Conservation (phyloP, 30 jellyfish, hydroid and myxozoan genomes). For the Morbakka virulenta region DNA sequence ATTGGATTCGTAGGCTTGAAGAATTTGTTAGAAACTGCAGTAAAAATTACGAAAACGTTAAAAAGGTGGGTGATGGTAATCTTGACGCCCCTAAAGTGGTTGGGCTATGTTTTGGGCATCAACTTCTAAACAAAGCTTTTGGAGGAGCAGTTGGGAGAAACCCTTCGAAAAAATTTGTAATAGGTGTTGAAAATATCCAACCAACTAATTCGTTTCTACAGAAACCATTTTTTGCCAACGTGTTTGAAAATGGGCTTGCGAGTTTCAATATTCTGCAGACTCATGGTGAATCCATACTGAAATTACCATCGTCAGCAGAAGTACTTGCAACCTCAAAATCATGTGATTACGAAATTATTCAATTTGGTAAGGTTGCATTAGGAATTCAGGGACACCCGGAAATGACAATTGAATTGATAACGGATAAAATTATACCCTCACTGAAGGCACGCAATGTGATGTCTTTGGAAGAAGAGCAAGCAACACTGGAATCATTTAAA, state of each 20-base stretch:
- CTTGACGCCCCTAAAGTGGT: slow-evolving; percentile 36
- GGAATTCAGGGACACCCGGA: slow-evolving; percentile 86
- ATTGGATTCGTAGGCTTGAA: slow-evolving; percentile 70
- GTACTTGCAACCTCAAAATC: slow-evolving; percentile 47
- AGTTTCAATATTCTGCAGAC: slow-evolving; percentile 23
- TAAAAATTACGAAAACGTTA: too few species aligned
- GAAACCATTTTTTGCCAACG: not conserved
- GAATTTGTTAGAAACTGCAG: slow-evolving; percentile 35
- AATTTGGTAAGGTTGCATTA: slow-evolving; percentile 43
- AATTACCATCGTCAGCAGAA: slow-evolving; percentile 40
- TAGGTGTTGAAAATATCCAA: slow-evolving; percentile 42
- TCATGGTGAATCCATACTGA: slow-evolving; percentile 71
- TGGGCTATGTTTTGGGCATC: slow-evolving; percentile 95
- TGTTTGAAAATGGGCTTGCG: not conserved
- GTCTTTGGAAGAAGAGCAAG: slow-evolving; percentile 24
- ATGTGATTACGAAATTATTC: slow-evolving; percentile 61
- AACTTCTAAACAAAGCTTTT: slow-evolving; percentile 76
- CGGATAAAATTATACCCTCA: slow-evolving; percentile 34
- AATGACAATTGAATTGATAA: slow-evolving; percentile 35
- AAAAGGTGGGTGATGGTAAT: not conserved
- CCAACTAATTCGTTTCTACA: slow-evolving; percentile 3
- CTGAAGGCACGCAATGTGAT: slow-evolving; percentile 15
- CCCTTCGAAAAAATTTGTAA: slow-evolving; percentile 46
- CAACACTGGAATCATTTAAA: slow-evolving; percentile 14
- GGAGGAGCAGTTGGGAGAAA: slow-evolving; percentile 77